Evolutionary conservation across 2,113 vertebrate genomes (phyloP).

Genomic region (Siniperca chuatsi): DNA sequence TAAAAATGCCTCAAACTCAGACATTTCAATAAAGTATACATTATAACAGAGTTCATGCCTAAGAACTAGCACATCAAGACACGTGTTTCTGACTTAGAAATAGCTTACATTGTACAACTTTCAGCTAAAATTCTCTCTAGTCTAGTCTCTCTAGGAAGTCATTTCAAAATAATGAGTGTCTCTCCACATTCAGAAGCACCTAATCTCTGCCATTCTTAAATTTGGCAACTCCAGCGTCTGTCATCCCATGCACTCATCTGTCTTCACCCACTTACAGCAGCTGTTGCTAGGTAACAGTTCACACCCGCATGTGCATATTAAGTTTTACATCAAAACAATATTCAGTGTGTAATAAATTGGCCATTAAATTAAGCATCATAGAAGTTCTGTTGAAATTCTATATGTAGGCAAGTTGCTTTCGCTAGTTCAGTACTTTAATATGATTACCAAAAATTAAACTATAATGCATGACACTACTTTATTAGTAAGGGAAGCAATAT

Average conservation of each 20-base stretch:
- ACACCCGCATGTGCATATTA: slow-evolving; percentile 36
- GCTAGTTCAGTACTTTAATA: not conserved
- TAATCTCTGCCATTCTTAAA: slow-evolving; percentile 37
- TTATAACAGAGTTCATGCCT: not conserved
- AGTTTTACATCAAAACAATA: slow-evolving; percentile 46
- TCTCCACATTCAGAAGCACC: slow-evolving; percentile 32
- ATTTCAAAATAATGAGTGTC: slow-evolving; percentile 28
- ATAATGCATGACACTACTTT: slow-evolving; percentile 2
- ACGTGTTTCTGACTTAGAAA: not conserved
- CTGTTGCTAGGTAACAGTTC: slow-evolving; percentile 76
- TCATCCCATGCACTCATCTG: slow-evolving; percentile 41
- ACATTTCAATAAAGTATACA: not conserved
- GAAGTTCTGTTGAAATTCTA: slow-evolving; percentile 11
- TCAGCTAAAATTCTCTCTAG: not conserved
- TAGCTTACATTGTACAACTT: not conserved
- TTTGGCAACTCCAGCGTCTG: slow-evolving; percentile 38
- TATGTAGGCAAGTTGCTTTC: not conserved
- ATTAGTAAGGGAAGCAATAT: slow-evolving; percentile 28
- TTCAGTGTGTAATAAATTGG: slow-evolving; percentile 34
- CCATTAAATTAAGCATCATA: slow-evolving; percentile 22
- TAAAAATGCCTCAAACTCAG: not conserved
- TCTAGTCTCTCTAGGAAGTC: not conserved
- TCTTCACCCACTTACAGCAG: slow-evolving; percentile 56
- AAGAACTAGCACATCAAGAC: not conserved
- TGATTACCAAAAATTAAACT: slow-evolving; percentile 3